These are phyloP conservation scores for Monopis laevigella DNA, from an alignment of 2,888 invertebrate species.

Conservation along the genomic window DNA sequence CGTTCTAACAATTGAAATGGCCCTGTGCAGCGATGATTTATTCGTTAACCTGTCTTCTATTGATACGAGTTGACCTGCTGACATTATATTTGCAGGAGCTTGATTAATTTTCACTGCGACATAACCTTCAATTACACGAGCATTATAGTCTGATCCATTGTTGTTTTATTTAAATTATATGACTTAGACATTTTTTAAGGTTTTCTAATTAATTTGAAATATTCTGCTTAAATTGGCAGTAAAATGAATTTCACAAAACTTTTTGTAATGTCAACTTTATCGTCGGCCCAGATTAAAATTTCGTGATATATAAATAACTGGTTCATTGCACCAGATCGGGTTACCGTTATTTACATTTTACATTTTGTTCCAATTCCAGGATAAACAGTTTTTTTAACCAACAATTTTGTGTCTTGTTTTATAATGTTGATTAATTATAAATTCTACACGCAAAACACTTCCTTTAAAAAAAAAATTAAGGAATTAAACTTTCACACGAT, in stretches of 20 bases:
- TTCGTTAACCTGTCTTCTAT: conserved; percentile 53
- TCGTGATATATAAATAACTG: conserved; percentile 1
- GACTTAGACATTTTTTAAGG: too few relatives aligned
- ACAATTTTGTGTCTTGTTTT: background rate
- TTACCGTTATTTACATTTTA: conserved; percentile 2
- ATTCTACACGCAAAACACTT: background rate
- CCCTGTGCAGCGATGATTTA: conserved; percentile 53
- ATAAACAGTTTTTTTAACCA: too few relatives aligned
- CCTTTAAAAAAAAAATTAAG: background rate
- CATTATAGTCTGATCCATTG: too few relatives aligned
- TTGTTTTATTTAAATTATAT: too few relatives aligned
- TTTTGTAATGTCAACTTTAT: too few relatives aligned
- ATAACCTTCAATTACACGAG: background rate
- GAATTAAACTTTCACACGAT: too few relatives aligned
- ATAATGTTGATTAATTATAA: background rate
- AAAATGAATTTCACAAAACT: too few relatives aligned
- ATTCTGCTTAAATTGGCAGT: too few relatives aligned
- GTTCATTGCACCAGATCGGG: background rate
- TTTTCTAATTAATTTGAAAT: too few relatives aligned
- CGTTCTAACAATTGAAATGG: conserved; percentile 47
- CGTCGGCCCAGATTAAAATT: conserved; percentile 5
- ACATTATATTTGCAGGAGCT: background rate
- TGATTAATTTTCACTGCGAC: background rate
- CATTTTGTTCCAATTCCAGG: conserved; percentile 1
- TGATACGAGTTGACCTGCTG: conserved; percentile 46